These are phyloP conservation scores for Hypotaenidia philippensis DNA, from an alignment of 2,797 vertebrate genomes.

Conservation along the genomic window DNA sequence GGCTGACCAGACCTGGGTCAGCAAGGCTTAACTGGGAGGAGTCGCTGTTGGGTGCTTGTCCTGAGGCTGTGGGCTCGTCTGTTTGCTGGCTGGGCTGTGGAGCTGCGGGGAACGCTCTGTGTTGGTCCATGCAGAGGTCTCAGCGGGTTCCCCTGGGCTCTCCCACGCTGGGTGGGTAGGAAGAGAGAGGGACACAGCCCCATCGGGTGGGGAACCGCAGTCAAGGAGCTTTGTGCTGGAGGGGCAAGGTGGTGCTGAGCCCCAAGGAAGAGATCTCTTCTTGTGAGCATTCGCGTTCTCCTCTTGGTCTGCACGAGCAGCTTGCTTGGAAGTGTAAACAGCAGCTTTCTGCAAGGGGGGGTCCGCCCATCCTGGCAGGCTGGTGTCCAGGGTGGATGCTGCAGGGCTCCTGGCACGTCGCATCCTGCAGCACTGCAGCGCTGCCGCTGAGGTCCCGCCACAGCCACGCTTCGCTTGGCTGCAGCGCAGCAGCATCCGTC, in stretches of 20 bases:
- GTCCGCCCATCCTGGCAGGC: conserved; percentile 28
- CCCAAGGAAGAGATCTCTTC: background rate
- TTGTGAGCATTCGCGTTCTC: rapidly evolving
- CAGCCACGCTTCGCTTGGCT: background rate
- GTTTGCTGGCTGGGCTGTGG: background rate
- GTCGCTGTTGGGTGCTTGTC: background rate
- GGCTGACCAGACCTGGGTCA: background rate
- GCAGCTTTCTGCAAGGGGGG: background rate
- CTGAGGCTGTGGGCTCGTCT: rapidly evolving
- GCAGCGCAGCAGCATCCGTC: background rate
- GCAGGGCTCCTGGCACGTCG: background rate
- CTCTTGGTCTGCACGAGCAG: background rate
- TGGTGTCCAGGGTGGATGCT: conserved; percentile 18
- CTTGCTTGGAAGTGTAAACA: background rate
- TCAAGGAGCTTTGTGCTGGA: background rate
- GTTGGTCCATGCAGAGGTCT: rapidly evolving
- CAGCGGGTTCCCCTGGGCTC: background rate
- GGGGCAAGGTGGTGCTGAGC: background rate
- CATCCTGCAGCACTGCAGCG: conserved; percentile 19
- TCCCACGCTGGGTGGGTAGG: rapidly evolving
- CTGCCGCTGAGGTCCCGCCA: background rate
- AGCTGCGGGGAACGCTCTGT: background rate
- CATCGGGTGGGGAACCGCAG: rapidly evolving
- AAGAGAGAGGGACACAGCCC: background rate
- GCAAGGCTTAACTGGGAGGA: background rate